Base-by-base conservation (phyloP, 2,113 vertebrate genomes). In the Tyto alba region DNA sequence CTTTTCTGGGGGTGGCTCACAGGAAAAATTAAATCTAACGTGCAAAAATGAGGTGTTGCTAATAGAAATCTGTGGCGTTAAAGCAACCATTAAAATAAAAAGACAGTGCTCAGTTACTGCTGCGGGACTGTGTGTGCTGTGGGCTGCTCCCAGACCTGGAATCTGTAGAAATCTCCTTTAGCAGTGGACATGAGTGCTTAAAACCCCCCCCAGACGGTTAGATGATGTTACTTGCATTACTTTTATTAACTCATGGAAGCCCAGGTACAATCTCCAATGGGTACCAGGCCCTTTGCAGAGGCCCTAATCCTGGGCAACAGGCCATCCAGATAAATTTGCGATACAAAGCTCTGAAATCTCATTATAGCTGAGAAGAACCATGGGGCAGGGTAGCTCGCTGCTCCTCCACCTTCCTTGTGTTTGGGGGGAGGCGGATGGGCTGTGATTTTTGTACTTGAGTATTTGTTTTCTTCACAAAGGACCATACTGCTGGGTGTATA, bases 181-280 rank as follows among this genome's bases (percentile, higher is more conserved):
- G 55, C 36, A 53, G 52, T 20, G 27, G 17, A 11, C 3, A 7
- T 1, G 22, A 63, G 11, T 1, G 30, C 74, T 67, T n/a, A 11
- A 2, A 40, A 43, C 3, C 7, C 26, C 22, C 21, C 36, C 30
- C 17, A 5, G 32, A 11, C 2, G 40, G 14, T 69, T 16, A 5
- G 2, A 1, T 16, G 36, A 4, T 27, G 0, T 18, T 72, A 0
- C n/a, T 60, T 41, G 32, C 7, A 0, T 19, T 45, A 1, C 9
- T 88, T 55, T 17, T 26, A 14, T 66, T 53, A 64, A 5, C 45
- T 57, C 11, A 0, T 1, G 41, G 60, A 20, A 2, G 4, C 45
- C 34, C 50, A 60, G 53, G 14, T 59, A 41, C n/a, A 40, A 72
- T 53, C 18, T 75, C 27, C 45, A 4, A 0, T 16, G 11, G 60